Conservation (phyloP, 2,888 invertebrate species). For the Cataglyphis cursor region DNA sequence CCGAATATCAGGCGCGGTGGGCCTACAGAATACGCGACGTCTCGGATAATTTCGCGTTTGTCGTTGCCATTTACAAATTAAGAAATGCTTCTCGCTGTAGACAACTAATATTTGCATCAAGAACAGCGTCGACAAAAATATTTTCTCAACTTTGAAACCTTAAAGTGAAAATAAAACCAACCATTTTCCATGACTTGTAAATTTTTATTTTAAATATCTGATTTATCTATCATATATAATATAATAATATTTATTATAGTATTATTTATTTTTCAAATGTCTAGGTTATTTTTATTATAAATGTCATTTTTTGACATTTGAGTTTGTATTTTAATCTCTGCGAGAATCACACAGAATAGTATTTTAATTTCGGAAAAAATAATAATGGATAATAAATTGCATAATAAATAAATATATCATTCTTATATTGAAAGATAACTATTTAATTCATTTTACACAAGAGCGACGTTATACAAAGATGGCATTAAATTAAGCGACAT, state of each 20-base stretch:
- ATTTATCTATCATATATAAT: no score
- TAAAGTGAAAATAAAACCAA: background rate
- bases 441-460: background rate
- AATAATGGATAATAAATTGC: background rate
- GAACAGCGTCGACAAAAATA: background rate
- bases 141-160: no score
- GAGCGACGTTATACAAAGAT: background rate
- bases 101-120: background rate
- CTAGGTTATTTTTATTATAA: no score
- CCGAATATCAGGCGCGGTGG: slow-evolving; percentile 77
- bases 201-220: no score
- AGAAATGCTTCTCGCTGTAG: background rate
- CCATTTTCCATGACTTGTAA: background rate
- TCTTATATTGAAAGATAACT: background rate
- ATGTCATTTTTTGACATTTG: no score
- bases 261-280: no score
- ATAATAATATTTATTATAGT: no score
- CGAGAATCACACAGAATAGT: background rate
- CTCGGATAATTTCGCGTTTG: slow-evolving; percentile 19
- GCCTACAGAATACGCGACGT: slow-evolving; percentile 52
- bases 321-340: background rate
- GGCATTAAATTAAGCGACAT: background rate
- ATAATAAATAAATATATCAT: background rate
- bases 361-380: background rate
- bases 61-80: slow-evolving; percentile 28